These are phyloP conservation scores for Atherinosoma microstoma DNA, from an alignment of 2,797 vertebrate genomes.

Conservation along the genomic window DNA sequence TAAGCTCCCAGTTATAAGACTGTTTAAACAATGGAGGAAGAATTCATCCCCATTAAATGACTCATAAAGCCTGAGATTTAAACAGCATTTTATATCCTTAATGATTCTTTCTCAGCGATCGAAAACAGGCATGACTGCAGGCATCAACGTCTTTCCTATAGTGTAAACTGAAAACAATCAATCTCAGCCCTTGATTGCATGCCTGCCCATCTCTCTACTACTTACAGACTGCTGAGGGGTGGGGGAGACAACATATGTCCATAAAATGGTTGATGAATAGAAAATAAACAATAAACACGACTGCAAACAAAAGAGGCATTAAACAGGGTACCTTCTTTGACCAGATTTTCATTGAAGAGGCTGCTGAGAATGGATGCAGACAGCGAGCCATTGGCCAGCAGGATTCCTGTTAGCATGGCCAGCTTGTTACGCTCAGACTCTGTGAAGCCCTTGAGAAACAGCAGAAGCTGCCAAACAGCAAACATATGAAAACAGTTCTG, in stretches of 20 bases:
- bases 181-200: conserved; percentile 7
- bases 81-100: background rate
- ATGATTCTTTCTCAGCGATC: background rate
- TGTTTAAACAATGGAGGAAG: background rate
- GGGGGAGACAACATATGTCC: background rate
- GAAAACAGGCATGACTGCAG: background rate
- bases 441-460: conserved; percentile 97
- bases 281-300: background rate
- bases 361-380: conserved; percentile 95
- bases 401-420: conserved; percentile 97
- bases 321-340: conserved; percentile 90
- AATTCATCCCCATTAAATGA: conserved; percentile 1
- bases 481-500: conserved; percentile 23
- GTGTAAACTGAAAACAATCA: conserved; percentile 4
- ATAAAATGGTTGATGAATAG: background rate
- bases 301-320: background rate
- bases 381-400: conserved; percentile 92
- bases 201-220: background rate
- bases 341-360: conserved; percentile 97
- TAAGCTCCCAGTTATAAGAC: background rate
- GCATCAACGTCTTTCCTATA: background rate
- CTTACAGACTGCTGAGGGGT: background rate
- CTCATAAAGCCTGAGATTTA: background rate
- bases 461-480: conserved; percentile 86
- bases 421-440: conserved; percentile 98